Conservation (phyloP, 2,888 invertebrate species). For the Eugnorisma glareosa region DNA sequence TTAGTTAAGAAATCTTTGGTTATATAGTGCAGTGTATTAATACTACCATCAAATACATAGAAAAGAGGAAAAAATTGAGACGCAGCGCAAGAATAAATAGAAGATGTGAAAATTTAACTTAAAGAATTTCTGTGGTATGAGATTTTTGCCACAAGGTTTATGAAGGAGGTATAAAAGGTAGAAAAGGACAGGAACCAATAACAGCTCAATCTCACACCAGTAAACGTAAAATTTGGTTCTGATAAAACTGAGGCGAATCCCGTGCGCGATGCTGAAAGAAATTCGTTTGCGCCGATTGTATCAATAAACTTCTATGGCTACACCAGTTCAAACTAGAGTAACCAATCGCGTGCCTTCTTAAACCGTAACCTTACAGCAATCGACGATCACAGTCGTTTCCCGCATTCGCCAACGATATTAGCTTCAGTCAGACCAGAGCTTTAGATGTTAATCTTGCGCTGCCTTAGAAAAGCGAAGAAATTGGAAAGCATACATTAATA, state of each 20-base stretch:
- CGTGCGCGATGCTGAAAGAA: not conserved
- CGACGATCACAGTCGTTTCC: not conserved
- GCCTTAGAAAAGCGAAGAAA: slow-evolving; percentile 1
- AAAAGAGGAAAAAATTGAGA: not conserved
- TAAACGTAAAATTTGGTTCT: not conserved
- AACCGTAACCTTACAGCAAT: not conserved
- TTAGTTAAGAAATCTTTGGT: slow-evolving; percentile 52
- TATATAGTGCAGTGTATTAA: slow-evolving; percentile 18
- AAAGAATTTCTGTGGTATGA: not conserved
- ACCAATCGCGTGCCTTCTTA: not conserved
- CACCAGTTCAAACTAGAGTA: not conserved
- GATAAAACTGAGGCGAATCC: not conserved
- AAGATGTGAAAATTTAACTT: not conserved
- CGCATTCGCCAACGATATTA: not conserved
- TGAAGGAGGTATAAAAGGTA: not conserved
- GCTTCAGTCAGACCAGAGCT: not conserved
- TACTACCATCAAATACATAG: slow-evolving; percentile 11
- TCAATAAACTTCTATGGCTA: not conserved
- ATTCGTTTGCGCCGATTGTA: too few relatives aligned
- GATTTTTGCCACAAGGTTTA: not conserved
- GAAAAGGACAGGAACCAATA: not conserved
- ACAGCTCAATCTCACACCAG: not conserved
- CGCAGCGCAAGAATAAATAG: slow-evolving; percentile 24
- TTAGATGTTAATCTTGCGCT: slow-evolving; percentile 8
- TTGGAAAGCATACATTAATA: slow-evolving; percentile 32